phyloP scores from a whole-genome alignment of 2,797 vertebrate species.

The Phylloscopus collybita region DNA sequence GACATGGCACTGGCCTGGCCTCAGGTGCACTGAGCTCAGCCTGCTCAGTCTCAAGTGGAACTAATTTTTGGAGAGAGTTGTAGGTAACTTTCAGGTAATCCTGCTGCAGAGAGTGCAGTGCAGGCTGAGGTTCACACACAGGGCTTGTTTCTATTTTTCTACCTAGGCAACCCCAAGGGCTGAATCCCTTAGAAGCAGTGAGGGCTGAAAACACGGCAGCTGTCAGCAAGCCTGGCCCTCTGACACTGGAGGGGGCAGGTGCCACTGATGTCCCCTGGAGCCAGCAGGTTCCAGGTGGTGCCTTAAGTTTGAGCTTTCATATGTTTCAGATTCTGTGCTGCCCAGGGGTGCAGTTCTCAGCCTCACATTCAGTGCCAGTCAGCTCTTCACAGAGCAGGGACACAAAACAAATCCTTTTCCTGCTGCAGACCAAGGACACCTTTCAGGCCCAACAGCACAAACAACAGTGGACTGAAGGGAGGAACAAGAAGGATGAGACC shows the following conservation, averaged over 20 bases:
- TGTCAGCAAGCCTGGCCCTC: neutral
- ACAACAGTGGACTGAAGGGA: neutral
- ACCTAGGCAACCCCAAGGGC: neutral
- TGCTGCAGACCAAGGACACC: neutral
- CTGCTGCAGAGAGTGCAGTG: neutral
- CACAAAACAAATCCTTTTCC: neutral
- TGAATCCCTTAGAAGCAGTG: neutral
- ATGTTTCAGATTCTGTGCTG: neutral
- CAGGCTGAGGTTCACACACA: neutral
- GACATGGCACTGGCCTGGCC: fast-evolving
- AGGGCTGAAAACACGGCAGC: neutral
- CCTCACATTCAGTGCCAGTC: neutral
- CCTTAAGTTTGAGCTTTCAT: neutral
- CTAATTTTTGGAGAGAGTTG: neutral
- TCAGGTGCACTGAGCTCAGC: neutral
- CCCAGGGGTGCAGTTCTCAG: neutral
- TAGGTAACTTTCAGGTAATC: neutral
- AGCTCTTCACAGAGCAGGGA: neutral
- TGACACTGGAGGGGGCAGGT: neutral
- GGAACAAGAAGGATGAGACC: neutral
- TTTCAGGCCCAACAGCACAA: neutral
- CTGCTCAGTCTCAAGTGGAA: neutral
- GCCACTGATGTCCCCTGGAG: fast-evolving
- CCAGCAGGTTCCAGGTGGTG: neutral
- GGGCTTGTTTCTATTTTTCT: neutral